phyloP scores from a whole-genome alignment of 1,140 invertebrate genomes.

The Brachionus manjavacas region DNA sequence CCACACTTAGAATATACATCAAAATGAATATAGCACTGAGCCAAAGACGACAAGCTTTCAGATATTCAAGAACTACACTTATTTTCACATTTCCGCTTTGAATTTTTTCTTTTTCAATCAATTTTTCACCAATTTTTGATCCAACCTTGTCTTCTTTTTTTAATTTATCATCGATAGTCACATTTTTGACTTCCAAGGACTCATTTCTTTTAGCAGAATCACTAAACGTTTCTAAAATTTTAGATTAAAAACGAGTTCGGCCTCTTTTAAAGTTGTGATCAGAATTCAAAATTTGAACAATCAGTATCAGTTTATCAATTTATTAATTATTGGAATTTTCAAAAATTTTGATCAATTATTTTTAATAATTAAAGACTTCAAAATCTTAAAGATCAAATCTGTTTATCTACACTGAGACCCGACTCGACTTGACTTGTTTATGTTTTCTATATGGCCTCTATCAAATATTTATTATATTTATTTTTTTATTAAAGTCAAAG shows the following conservation, averaged over 20 bases:
- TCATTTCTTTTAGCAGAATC: neutral
- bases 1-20: neutral
- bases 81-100: constrained; percentile 21
- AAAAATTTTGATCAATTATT: too few relatives aligned
- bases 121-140: constrained; percentile 13
- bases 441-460: too few relatives aligned
- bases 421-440: too few relatives aligned
- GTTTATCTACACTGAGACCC: too few relatives aligned
- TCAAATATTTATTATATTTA: too few relatives aligned
- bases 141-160: neutral
- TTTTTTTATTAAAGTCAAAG: too few relatives aligned
- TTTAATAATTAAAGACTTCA: too few relatives aligned
- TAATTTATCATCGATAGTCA: neutral
- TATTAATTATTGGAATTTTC: too few relatives aligned
- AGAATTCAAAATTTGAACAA: too few relatives aligned
- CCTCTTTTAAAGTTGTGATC: too few relatives aligned
- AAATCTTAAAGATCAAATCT: too few relatives aligned
- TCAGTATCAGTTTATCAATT: too few relatives aligned
- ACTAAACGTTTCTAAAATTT: constrained; percentile 5
- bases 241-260: neutral
- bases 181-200: neutral
- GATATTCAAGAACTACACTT: neutral
- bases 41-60: neutral
- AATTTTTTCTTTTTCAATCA: constrained; percentile 43
- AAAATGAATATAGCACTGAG: neutral